phyloP scores from a whole-genome alignment of 2,888 invertebrate genomes.

The Odiellus spinosus region DNA sequence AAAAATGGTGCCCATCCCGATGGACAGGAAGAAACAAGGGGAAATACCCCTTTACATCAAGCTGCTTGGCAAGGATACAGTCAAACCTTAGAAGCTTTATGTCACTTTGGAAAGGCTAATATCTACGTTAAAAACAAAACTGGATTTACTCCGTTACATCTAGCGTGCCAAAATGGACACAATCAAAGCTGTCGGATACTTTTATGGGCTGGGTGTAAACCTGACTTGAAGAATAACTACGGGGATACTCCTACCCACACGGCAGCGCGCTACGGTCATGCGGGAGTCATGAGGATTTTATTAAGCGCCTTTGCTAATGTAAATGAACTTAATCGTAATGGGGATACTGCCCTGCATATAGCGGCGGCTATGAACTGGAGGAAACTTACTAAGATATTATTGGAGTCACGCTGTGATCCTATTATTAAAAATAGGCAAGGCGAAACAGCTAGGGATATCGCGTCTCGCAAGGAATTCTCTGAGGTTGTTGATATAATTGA shows the following conservation, averaged over 20 bases:
- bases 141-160: constrained; percentile 82
- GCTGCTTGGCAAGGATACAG: constrained; percentile 91
- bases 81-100: constrained; percentile 55
- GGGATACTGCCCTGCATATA: constrained; percentile 85
- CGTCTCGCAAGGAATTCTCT: constrained; percentile 61
- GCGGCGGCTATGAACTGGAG: constrained; percentile 82
- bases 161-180: constrained; percentile 90
- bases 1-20: constrained; percentile 26
- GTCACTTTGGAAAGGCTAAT: constrained; percentile 42
- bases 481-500: constrained; percentile 67
- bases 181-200: constrained; percentile 83
- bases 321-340: constrained; percentile 76
- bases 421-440: constrained; percentile 61
- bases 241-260: constrained; percentile 90
- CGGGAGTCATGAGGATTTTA: constrained; percentile 82
- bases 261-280: constrained; percentile 87
- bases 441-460: constrained; percentile 78
- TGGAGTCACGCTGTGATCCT: constrained; percentile 66
- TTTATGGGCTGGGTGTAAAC: constrained; percentile 66
- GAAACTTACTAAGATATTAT: constrained; percentile 72
- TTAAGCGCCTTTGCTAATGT: constrained; percentile 74
- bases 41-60: constrained; percentile 85
- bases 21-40: constrained; percentile 41
- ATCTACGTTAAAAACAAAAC: constrained; percentile 31
- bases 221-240: constrained; percentile 82